Evolutionary conservation across 2,113 vertebrate species (phyloP), one percentile per base, ranked within the genome.

Genomic region (Suncus etruscus): DNA sequence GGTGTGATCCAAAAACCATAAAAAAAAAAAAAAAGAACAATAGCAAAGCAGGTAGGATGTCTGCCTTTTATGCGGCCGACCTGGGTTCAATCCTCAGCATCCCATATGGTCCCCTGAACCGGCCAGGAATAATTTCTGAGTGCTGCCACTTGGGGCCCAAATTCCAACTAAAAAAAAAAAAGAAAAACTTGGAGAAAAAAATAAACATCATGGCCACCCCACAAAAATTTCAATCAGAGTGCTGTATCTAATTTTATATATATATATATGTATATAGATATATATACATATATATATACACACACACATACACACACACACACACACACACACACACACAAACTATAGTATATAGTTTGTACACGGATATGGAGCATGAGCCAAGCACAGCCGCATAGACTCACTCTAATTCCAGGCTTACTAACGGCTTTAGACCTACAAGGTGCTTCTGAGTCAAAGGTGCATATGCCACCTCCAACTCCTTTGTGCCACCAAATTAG

Each of bases 371-470:
- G 14, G 70, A 91, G 18, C 63, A 90, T 63, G 31, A 32, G 78
- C 16, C 80, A 89, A 89, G 25, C 31, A 32, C 1, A 66, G 50
- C 25, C n/a, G 20, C 39, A 70, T 54, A 81, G 54, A 68, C 63
- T 87, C 54, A 75, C 45, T 88, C 92, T 82, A 93, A 90, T 65
- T 74, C 58, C 39, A 72, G 69, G 54, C 22, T 89, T 69, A 88
- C 45, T 82, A 91, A 77, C 68, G 72, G 66, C 89, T 63, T 91
- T 51, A 87, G 45, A 89, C 27, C 31, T 31, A 80, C 80, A 11
- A 61, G 25, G 58, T 47, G 69, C 32, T 74, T 14, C 89, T 91
- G 47, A 87, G 72, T 4, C 84, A 90, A 79, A 48, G 83, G 88
- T 70, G 25, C n/a, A 89, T 6, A 54, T 16, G 54, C 54, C 45